These are phyloP conservation scores for Ichneumoninae sp. DNA, from an alignment of 2,888 invertebrate species.

Conservation along the genomic window DNA sequence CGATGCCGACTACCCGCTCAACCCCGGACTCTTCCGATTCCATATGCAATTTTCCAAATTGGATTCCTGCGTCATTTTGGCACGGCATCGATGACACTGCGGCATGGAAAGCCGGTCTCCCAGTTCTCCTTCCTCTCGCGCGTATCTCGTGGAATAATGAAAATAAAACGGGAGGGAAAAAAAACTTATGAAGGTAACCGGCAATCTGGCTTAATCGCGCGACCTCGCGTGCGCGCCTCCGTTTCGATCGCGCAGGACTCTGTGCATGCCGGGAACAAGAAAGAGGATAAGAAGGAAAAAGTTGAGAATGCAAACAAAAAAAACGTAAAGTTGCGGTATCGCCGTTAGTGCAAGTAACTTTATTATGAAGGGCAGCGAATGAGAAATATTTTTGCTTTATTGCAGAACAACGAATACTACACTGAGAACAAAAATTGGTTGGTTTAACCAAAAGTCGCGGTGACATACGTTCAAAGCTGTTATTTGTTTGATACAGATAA, in stretches of 20 bases:
- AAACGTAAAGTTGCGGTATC: background rate
- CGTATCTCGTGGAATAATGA: constrained; percentile 19
- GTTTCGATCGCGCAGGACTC: constrained; percentile 28
- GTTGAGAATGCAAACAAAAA: background rate
- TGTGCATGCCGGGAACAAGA: constrained; percentile 14
- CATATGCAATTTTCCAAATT: constrained; percentile 71
- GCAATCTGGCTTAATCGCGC: constrained; percentile 58
- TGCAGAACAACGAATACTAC: background rate
- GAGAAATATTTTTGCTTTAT: background rate
- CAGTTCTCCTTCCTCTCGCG: constrained; percentile 10
- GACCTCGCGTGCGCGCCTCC: constrained; percentile 40
- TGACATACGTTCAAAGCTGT: too few relatives aligned
- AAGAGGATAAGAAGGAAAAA: constrained; percentile 15
- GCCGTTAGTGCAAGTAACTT: constrained; percentile 8
- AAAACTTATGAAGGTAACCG: background rate
- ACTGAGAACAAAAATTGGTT: too few relatives aligned
- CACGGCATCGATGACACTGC: constrained; percentile 61
- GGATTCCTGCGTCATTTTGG: constrained; percentile 69
- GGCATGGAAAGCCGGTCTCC: constrained; percentile 34
- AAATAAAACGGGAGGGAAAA: constrained; percentile 12
- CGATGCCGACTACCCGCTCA: background rate
- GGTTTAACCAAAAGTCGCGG: too few relatives aligned
- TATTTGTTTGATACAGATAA: too few relatives aligned
- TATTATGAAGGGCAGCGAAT: background rate
- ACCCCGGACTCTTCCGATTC: constrained; percentile 52